These are phyloP conservation scores for Centroberyx gerrardi DNA, from an alignment of 2,797 vertebrate genomes.

Conservation along the genomic window DNA sequence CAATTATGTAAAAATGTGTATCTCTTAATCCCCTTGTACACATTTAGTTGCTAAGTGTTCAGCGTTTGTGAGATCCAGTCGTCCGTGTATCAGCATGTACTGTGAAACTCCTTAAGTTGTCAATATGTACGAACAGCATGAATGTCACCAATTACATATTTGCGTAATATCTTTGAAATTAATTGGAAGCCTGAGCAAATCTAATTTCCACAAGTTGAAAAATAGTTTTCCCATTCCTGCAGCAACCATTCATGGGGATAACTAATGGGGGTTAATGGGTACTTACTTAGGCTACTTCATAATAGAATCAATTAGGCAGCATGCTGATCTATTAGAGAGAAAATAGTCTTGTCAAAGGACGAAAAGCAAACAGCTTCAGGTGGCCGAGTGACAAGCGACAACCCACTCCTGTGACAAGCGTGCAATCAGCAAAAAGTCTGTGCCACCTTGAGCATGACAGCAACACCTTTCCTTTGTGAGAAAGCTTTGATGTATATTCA, in stretches of 20 bases:
- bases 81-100: slow-evolving; percentile 30
- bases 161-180: not conserved
- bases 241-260: not conserved
- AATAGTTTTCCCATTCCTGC: not conserved
- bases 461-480: slow-evolving; percentile 50
- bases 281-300: slow-evolving; percentile 11
- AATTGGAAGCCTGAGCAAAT: slow-evolving; percentile 1
- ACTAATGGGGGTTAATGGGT: slow-evolving; percentile 26
- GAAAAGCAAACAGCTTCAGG: slow-evolving; percentile 51
- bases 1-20: not conserved
- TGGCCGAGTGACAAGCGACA: slow-evolving; percentile 59
- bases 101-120: slow-evolving; percentile 24
- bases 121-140: slow-evolving; percentile 28
- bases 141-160: slow-evolving; percentile 29
- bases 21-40: not conserved
- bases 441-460: slow-evolving; percentile 56
- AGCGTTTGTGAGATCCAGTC: slow-evolving; percentile 13
- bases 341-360: slow-evolving; percentile 31
- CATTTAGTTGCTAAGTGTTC: not conserved
- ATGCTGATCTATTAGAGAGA: slow-evolving; percentile 34
- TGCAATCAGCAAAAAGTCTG: slow-evolving; percentile 65
- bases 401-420: slow-evolving; percentile 55
- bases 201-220: not conserved
- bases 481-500: slow-evolving; percentile 54
- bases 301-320: slow-evolving; percentile 18